Evolutionary conservation across 92 coral and sea anemone species (phyloP).

Genomic region (Phenganax subtilis): DNA sequence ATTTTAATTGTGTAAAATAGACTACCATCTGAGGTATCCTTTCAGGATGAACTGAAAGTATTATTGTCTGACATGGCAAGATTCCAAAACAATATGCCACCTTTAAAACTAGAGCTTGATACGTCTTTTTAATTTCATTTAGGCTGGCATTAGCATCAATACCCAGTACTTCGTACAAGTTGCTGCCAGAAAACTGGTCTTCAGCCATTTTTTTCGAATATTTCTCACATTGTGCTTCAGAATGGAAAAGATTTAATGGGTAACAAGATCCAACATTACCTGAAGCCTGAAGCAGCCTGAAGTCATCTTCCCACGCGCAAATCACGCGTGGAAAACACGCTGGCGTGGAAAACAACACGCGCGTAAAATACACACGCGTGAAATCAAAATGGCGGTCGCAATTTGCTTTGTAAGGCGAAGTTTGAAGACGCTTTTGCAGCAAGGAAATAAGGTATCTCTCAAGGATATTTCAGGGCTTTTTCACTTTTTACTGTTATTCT

Average conservation of each 20-base stretch:
- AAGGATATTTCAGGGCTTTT: not conserved
- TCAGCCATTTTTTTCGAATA: not conserved
- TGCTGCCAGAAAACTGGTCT: conserved; percentile 20
- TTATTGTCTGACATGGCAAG: not conserved
- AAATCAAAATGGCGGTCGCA: conserved; percentile 7
- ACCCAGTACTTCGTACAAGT: conserved; percentile 70
- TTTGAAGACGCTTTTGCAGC: not conserved
- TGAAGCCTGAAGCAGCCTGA: not conserved
- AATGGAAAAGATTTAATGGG: not conserved
- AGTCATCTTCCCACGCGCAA: not conserved
- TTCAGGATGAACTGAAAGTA: too few species aligned
- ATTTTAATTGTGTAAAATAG: too few species aligned
- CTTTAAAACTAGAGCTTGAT: conserved; percentile 68
- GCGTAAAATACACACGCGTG: not conserved
- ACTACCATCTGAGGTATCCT: too few species aligned
- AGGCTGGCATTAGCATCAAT: conserved; percentile 56
- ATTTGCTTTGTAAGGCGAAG: not conserved
- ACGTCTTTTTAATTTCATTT: conserved; percentile 70
- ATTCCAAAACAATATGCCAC: conserved; percentile 25
- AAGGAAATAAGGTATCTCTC: conserved; percentile 3
- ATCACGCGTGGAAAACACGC: not conserved
- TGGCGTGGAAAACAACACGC: conserved; percentile 5
- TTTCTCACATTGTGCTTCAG: not conserved
- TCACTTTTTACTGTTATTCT: not conserved
- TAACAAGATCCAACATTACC: too few species aligned